Base-by-base conservation (phyloP, 2,888 invertebrate genomes). In the Bembecia ichneumoniformis region DNA sequence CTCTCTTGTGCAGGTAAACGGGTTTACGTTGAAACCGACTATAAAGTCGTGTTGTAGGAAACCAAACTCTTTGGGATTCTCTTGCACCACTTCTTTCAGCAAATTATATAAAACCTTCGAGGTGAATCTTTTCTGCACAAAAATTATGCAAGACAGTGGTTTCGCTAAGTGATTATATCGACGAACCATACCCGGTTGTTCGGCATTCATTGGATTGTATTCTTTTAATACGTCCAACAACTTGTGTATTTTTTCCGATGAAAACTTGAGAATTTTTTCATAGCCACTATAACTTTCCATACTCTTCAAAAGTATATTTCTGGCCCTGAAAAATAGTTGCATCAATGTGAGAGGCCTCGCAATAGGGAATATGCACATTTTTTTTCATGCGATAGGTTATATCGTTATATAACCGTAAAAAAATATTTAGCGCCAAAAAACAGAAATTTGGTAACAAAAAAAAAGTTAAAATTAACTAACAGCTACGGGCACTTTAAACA, bases 21-120 rank as follows among this genome's bases (percentile, higher is more conserved):
- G 90, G 67, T 90, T 89, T 1, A 80, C 68, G 50, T 89, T 89
- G 51, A 86, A 89, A 0, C 96, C 96, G 0, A 95, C 90, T 48
- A 95, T 84, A 65, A 92, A 96, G 59, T 94, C 92, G 0, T 93
- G 89, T 52, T 88, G 84, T 0, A 94, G 63, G 58, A 92, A 90
- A 0, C 77, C 77, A 55, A 90, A 90, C 10, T 88, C 76, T 3
- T 53, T 47, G 0, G 88, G 77, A 53, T 89, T 78, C 0, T 52
- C 36, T 16, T 82, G 60, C 9, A 75, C 79, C 0, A 89, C 88
- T 0, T 83, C 76, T 51, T 90, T 87, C 3, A 96, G 60, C 3
- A 94, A 67, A 53, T 93, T 91, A 66, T 89, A 93, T 0, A 97
- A 62, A 5, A 94, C 87, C 75, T 94, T 93, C 0, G 95, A 93